Base-by-base conservation (phyloP, 2,797 vertebrate species). In the Rhinichthys osculus region DNA sequence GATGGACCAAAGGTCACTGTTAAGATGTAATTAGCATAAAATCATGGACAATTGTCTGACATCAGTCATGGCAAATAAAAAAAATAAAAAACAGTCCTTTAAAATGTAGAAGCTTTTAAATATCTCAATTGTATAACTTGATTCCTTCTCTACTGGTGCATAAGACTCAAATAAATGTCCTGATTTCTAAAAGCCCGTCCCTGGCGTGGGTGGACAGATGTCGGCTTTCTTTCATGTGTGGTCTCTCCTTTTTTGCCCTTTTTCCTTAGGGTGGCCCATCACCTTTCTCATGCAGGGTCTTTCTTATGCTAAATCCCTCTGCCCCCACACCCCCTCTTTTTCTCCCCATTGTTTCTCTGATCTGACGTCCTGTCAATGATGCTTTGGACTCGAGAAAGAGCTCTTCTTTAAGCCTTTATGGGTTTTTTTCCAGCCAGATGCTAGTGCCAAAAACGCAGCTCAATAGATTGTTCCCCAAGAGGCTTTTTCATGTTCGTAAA, bases 241-340 rank as follows among this genome's bases (percentile, higher is more conserved):
- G 90, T 90, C 90, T 88, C 86, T 84, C 77, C 84, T 86, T 80
- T 47, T 78, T 78, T 88, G 44, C 47, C 38, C 38, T 85, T 47
- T 79, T 57, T 90, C 79, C 86, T 86, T 42, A 90, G 84, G 87
- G 87, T 89, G 87, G 88, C 83, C 86, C 38, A 76, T 70, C 86
- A 88, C 84, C 84, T 67, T 85, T 88, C 85, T 82, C 84, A 84
- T 82, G 85, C 81, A 72, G 82, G 62, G 82, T 87, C 85, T 88
- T 91, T 91, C 90, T 89, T 89, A 91, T 91, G 90, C 78, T 90
- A 90, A 91, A 88, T 70, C 44, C 52, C 57, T 72, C 71, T 57
- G 59, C 30, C 64, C 81, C 89, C 86, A 78, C 76, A 30, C 73
- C 69, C 72, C 44, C 81, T 83, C 76, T 85, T 77, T 84, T 80